Percentiles rank a stretch among this genome's conserved stretches.
Conservation (phyloP, 2,113 vertebrate genomes). For the Aspidoscelis tigris region DNA sequence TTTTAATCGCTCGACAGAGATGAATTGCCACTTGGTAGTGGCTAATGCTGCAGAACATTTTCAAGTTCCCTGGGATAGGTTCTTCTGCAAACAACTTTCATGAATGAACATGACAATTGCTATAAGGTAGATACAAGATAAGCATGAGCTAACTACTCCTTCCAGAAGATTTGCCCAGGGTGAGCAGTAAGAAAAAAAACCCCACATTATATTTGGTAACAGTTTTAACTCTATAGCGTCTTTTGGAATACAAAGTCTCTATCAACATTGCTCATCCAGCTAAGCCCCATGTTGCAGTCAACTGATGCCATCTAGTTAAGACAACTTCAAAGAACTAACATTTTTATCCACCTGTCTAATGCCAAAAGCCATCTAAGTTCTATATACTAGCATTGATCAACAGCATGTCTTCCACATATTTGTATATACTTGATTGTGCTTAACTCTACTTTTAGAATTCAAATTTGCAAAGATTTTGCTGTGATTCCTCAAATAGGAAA, state of each 20-base stretch:
- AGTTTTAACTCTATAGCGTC: not conserved
- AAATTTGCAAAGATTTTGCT: not conserved
- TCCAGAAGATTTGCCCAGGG: not conserved
- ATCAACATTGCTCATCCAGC: not conserved
- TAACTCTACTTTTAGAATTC: not conserved
- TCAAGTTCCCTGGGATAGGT: not conserved
- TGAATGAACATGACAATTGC: not conserved
- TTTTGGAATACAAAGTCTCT: not conserved
- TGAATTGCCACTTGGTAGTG: conserved; percentile 5
- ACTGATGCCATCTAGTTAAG: not conserved
- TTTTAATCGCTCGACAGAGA: not conserved
- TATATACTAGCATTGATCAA: not conserved
- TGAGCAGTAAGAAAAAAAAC: not conserved
- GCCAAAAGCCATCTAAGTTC: too few species aligned
- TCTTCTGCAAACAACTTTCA: not conserved
- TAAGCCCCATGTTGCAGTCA: not conserved
- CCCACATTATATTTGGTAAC: not conserved
- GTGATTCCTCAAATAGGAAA: not conserved
- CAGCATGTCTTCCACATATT: not conserved
- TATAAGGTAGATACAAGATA: not conserved
- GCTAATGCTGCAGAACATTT: not conserved
- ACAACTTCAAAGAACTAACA: not conserved
- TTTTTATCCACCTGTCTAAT: not conserved
- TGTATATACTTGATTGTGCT: not conserved
- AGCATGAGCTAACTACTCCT: not conserved